phyloP scores from a whole-genome alignment of 2,888 invertebrate genomes.

The Strigamia crassipes region DNA sequence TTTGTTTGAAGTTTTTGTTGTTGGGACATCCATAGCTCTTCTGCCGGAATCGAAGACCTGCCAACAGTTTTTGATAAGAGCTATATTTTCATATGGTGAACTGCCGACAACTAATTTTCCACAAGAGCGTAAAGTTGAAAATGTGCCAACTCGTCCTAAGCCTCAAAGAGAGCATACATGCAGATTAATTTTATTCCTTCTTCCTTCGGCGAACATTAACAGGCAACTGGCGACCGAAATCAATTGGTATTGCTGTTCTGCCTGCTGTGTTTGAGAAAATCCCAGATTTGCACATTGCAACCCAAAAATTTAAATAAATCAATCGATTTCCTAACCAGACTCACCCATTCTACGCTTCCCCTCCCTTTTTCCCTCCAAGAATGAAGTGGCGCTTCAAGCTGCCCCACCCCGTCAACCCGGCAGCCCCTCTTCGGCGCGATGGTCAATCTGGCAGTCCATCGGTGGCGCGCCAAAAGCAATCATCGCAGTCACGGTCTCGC shows the following conservation, averaged over 20 bases:
- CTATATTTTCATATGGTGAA: neutral
- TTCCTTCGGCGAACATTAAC: neutral
- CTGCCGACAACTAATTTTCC: neutral
- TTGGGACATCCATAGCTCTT: no score
- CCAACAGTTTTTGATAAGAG: no score
- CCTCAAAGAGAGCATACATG: neutral
- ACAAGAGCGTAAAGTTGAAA: neutral
- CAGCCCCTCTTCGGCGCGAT: neutral
- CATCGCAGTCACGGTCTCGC: neutral
- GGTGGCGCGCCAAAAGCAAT: conserved; percentile 26
- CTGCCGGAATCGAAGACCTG: no score
- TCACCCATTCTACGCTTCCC: neutral
- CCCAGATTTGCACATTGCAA: neutral
- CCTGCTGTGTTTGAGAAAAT: conserved; percentile 10
- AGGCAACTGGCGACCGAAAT: neutral
- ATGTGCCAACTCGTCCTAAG: neutral
- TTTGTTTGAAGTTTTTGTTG: no score
- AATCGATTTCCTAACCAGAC: neutral
- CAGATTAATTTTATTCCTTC: neutral
- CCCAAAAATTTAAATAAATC: conserved; percentile 1
- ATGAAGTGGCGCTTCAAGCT: neutral
- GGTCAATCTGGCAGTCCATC: conserved; percentile 20
- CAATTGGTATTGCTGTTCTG: conserved; percentile 10
- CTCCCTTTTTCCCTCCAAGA: neutral
- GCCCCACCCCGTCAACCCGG: neutral